These are phyloP conservation scores for Microcebus griseorufus DNA, from an alignment of 2,113 vertebrate genomes.

Conservation along the genomic window DNA sequence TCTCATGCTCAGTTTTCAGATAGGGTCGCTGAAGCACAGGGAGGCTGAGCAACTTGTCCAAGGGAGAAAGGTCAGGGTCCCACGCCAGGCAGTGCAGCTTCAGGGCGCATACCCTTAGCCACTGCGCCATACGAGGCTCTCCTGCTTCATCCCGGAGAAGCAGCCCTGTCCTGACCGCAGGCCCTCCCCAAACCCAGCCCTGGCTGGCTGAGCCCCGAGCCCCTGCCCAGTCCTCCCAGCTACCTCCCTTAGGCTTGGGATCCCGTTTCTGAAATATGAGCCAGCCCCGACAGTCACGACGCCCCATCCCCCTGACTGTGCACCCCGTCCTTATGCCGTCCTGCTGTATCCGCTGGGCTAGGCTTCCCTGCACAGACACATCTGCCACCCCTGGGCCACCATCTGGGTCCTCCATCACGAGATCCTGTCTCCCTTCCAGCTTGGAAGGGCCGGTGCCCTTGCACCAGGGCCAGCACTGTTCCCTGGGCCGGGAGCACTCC, in stretches of 20 bases:
- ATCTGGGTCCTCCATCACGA: neutral
- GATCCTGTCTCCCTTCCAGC: neutral
- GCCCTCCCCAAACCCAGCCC: neutral
- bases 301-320: neutral
- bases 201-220: neutral
- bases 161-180: neutral
- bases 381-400: neutral
- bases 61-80: neutral
- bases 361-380: neutral
- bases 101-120: neutral
- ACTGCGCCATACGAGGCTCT: neutral
- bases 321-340: neutral
- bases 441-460: neutral
- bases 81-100: neutral
- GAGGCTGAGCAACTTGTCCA: neutral
- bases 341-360: neutral
- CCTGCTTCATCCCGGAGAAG: no score
- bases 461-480: neutral
- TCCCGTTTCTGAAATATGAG: neutral
- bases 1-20: neutral
- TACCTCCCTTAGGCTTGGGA: neutral
- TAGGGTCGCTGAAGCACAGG: neutral
- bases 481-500: neutral
- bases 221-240: neutral
- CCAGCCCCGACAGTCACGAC: neutral